Evolutionary conservation across 2,113 vertebrate genomes (phyloP).

Genomic region (Toxotes chatareus): DNA sequence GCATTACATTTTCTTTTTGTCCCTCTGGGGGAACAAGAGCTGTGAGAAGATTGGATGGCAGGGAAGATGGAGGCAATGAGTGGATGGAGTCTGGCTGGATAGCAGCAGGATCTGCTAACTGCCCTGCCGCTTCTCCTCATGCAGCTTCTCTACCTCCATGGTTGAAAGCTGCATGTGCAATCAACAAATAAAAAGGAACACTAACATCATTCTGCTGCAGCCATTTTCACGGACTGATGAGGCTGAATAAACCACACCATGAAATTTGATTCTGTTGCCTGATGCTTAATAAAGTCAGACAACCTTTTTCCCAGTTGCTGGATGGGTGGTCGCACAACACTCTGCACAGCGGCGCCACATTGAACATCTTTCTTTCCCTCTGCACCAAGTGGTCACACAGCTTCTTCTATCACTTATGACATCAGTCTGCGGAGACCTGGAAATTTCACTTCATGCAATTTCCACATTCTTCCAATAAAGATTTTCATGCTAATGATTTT

Average conservation of each 20-base stretch:
- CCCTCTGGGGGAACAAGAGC: constrained; percentile 12
- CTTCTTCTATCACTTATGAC: neutral
- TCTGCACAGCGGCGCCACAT: neutral
- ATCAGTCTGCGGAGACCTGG: neutral
- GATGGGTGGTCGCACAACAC: constrained; percentile 14
- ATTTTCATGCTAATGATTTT: neutral
- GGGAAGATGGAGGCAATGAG: constrained; percentile 18
- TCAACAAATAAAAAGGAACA: constrained; percentile 44
- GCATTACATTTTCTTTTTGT: neutral
- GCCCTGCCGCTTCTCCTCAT: neutral
- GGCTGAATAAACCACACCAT: constrained; percentile 38
- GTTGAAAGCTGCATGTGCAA: constrained; percentile 22
- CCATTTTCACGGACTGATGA: constrained; percentile 39
- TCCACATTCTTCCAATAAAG: neutral
- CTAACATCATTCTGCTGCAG: constrained; percentile 16
- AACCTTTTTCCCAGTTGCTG: constrained; percentile 20
- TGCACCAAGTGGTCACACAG: neutral
- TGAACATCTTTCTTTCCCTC: neutral
- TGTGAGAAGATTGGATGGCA: constrained; percentile 14
- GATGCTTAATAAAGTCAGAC: constrained; percentile 48
- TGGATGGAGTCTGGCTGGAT: constrained; percentile 25
- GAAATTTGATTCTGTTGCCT: constrained; percentile 47
- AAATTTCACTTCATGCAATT: neutral
- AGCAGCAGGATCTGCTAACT: constrained; percentile 27
- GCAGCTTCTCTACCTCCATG: neutral